Base-by-base conservation (phyloP, 2,113 vertebrate species). In the Hippocampus mohnikei region DNA sequence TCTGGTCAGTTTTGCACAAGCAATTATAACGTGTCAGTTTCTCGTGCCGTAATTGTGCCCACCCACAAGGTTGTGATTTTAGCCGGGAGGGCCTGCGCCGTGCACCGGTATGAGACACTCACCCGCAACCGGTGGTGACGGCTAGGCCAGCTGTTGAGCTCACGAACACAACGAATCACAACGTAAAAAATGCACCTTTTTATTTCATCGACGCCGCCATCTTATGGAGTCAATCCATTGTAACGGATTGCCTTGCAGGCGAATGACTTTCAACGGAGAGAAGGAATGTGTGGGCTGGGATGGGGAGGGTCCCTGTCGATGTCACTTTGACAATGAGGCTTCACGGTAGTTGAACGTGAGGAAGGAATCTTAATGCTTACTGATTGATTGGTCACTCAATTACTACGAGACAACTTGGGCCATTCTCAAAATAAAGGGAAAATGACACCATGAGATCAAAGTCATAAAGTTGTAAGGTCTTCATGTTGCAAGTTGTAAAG, bases 71-170 rank as follows among this genome's bases (percentile, higher is more conserved):
- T 65, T 25, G 48, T 29, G 44, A 60, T 68, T 64, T 62, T 27
- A 66, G 67, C 20, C 62, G 15, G 9, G 77, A 77, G 68, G 88
- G 85, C 85, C 89, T 84, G 64, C 21, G 8, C 59, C 72, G 63
- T 42, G 50, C 67, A 69, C 85, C 81, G 82, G 80, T 64, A 29
- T 44, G 78, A 86, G 62, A 78, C 78, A 79, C 80, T 81, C 63
- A 74, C 73, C 71, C 78, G 75, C 27, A 27, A 44, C 41, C 41
- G n/a, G 63, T 46, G 42, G 42, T 5, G 41, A 18, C 23, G 8
- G 63, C 63, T 65, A 46, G 40, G 15, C n/a, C 37, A 60, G 27
- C 58, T 18, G 13, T 33, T 29, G 58, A 15, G 25, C 15, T 37
- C 13, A 58, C 8, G 18, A 55, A 61, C 41, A 15, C 1, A 4